These are phyloP conservation scores for Philaenus spumarius DNA, from an alignment of 1,140 invertebrate genomes.

Conservation along the genomic window DNA sequence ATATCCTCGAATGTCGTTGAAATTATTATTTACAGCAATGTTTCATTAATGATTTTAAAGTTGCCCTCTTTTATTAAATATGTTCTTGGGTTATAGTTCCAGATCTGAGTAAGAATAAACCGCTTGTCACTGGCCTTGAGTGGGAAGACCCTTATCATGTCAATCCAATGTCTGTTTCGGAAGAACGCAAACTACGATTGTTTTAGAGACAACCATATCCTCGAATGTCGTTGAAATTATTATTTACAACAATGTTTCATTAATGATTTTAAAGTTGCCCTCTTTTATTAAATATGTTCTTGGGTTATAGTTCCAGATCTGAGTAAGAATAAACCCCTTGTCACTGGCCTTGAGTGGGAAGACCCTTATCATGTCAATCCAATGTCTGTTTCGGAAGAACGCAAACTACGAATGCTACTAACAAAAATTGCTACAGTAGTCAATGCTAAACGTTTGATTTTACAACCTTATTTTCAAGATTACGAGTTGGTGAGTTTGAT, in stretches of 20 bases:
- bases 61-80: too few species aligned
- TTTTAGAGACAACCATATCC: too few species aligned
- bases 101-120: conserved; percentile 41
- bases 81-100: too few species aligned
- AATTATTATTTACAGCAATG: too few species aligned
- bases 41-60: too few species aligned
- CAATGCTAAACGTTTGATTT: conserved; percentile 47
- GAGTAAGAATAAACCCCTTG: conserved; percentile 39
- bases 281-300: too few species aligned
- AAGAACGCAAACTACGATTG: conserved; percentile 53
- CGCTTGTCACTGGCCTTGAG: conserved; percentile 48
- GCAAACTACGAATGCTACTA: conserved; percentile 53
- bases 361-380: conserved; percentile 52
- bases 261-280: too few species aligned
- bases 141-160: conserved; percentile 54
- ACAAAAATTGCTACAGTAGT: conserved; percentile 54
- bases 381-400: conserved; percentile 51
- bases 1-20: too few species aligned
- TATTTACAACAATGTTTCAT: too few species aligned
- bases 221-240: too few species aligned
- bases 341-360: conserved; percentile 53
- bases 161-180: conserved; percentile 50
- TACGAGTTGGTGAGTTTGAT: conserved; percentile 53
- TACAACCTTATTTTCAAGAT: conserved; percentile 66
- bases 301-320: conserved; percentile 42